Evolutionary conservation across 2,113 vertebrate species (phyloP).

Genomic region (Apteryx owenii): DNA sequence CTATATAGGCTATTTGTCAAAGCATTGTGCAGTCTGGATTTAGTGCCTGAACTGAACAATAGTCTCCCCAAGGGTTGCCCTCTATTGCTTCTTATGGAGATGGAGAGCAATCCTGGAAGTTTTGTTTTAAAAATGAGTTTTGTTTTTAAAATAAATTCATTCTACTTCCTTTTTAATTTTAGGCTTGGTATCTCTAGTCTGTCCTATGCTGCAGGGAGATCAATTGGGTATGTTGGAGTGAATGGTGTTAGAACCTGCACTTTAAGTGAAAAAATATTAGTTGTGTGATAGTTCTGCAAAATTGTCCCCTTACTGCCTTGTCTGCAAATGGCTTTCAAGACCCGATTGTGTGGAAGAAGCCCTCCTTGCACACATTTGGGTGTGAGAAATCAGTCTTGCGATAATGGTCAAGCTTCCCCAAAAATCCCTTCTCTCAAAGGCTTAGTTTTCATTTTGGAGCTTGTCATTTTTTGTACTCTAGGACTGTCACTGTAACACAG

Average conservation of each 20-base stretch:
- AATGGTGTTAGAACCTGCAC: background rate
- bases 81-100: background rate
- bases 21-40: constrained; percentile 12
- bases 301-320: background rate
- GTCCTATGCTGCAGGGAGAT: background rate
- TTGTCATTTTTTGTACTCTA: background rate
- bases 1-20: background rate
- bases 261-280: background rate
- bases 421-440: background rate
- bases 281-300: background rate
- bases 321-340: background rate
- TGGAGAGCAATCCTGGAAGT: background rate
- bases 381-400: background rate
- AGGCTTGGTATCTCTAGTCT: background rate
- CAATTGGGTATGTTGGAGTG: background rate
- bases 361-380: background rate
- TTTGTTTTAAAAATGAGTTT: background rate
- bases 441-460: background rate
- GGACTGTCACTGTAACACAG: background rate
- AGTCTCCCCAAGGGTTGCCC: background rate
- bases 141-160: background rate
- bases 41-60: background rate
- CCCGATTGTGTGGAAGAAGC: background rate
- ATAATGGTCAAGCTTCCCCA: background rate
- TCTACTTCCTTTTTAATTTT: background rate